Base-by-base conservation (phyloP, 2,797 vertebrate species). In the Rhynchonycteris naso region DNA sequence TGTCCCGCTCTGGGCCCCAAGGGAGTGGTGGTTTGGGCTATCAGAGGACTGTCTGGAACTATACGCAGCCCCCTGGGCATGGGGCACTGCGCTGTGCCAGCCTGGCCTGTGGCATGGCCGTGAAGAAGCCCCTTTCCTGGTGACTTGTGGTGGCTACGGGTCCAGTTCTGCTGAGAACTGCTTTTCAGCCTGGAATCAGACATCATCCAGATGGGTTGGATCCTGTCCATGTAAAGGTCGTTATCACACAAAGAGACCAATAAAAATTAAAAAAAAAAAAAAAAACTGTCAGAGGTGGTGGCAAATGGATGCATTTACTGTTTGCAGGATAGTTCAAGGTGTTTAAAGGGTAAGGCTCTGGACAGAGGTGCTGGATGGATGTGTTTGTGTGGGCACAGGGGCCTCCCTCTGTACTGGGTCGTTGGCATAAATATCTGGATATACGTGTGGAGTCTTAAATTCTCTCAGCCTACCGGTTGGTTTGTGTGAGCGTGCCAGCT, bases 1-100 rank as follows among this genome's bases (percentile, higher is more conserved):
- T 95, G 96, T 96, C 84, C 92, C 95, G 97, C 95, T 89, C 93
- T 84, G 96, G 96, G 88, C 90, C 92, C 94, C 30, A 15, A 50
- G 1, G 24, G 80, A 54, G 68, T 47, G 65, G 65, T 13, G 69
- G 66, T 12, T 59, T 59, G 90, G 85, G 16, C 75, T 68, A 2
- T 38, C 50, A 14, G 86, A 74, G 84, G 88, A 82, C 84, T 63
- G 87, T 68, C 30, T 30, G 38, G 78, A 83, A 88, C 75, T 30
- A 33, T 61, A 43, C 35, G 22, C 76, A 88, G 78, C 79, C 58
- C 28, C 66, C 66, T 78, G 91, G 63, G 47, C 76, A 0, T 19
- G 65, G 47, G 69, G 54, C 24, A 1, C 59, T 24, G 88, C n/a
- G n/a, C 71, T 52, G 88, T 28, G n/a, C 71, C 47, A 89, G 88